phyloP scores from a whole-genome alignment of 2,888 invertebrate species.

The Pseudococcus longispinus region DNA sequence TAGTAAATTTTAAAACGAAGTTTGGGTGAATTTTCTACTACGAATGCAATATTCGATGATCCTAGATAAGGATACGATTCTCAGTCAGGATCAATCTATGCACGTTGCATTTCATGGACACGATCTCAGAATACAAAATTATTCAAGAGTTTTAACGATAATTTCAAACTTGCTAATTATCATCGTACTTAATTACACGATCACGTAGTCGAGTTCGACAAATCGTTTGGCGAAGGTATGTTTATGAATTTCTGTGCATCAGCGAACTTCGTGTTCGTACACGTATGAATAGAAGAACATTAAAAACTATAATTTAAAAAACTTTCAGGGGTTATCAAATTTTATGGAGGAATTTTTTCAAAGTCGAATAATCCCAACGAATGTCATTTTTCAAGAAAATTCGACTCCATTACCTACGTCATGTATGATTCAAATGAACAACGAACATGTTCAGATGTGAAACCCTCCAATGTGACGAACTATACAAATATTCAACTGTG shows the following conservation, averaged over 20 bases:
- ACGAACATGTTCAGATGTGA: background rate
- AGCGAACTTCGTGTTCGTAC: background rate
- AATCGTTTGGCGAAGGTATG: background rate
- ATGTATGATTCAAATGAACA: background rate
- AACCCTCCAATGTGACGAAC: background rate
- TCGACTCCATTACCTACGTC: background rate
- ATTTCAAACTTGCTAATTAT: background rate
- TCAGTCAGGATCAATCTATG: background rate
- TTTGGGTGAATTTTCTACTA: background rate
- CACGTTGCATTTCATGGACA: background rate
- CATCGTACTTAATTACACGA: background rate
- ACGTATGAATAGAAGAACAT: background rate
- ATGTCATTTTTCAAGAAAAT: background rate
- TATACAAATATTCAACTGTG: background rate
- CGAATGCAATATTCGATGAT: background rate
- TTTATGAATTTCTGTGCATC: background rate
- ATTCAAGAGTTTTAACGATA: background rate
- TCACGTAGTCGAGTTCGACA: background rate
- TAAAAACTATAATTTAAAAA: background rate
- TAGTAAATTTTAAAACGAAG: background rate
- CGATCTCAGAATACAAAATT: background rate
- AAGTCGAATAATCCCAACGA: background rate
- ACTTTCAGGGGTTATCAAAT: background rate
- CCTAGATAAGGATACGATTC: too few relatives aligned
- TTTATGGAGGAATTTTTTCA: background rate